phyloP scores from a whole-genome alignment of 2,113 vertebrate genomes.

The Rhadina sibilatrix region DNA sequence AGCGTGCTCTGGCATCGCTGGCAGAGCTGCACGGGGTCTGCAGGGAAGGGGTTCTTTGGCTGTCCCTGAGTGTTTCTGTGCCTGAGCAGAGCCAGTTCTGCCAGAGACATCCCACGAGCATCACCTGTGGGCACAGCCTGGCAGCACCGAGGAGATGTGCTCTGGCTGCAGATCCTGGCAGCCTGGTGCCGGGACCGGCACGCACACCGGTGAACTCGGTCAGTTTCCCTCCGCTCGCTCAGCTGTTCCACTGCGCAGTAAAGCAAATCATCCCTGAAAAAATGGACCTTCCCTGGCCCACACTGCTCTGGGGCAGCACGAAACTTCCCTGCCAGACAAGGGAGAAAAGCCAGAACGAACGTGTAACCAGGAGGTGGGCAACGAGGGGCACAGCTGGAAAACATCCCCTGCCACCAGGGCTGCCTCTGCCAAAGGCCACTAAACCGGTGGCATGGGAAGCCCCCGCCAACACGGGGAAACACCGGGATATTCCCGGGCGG shows the following conservation, averaged over 20 bases:
- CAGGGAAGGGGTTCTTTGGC: background rate
- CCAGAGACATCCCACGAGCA: background rate
- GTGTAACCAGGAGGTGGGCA: background rate
- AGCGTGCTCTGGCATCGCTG: rapidly evolving
- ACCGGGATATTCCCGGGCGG: background rate
- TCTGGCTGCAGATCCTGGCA: background rate
- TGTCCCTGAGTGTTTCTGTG: background rate
- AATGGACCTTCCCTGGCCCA: background rate
- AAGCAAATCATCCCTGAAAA: rapidly evolving
- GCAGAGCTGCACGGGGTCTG: background rate
- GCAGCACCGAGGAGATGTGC: background rate
- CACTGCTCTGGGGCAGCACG: rapidly evolving
- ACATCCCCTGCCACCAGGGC: background rate
- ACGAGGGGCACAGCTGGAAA: background rate
- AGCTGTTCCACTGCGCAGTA: background rate
- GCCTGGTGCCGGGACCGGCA: rapidly evolving
- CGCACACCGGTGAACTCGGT: rapidly evolving
- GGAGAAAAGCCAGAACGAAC: background rate
- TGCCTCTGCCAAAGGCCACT: background rate
- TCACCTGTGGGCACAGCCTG: rapidly evolving
- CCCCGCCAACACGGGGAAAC: rapidly evolving
- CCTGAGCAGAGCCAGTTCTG: background rate
- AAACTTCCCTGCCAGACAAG: background rate
- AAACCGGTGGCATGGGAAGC: background rate
- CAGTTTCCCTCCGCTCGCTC: rapidly evolving